Conservation (phyloP, 2,888 invertebrate genomes). For the Bombyx huttoni region DNA sequence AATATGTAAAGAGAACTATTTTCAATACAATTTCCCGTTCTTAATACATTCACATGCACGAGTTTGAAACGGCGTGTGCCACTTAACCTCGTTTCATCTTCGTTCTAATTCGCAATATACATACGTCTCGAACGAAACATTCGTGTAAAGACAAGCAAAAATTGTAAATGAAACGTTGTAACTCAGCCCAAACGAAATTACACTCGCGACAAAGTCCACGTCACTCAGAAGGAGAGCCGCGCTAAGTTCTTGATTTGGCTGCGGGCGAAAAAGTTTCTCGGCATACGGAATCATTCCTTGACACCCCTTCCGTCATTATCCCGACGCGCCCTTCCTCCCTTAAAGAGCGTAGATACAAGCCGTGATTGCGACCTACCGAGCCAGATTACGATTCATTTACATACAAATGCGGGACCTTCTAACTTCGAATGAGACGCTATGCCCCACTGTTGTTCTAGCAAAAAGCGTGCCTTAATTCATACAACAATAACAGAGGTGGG, state of each 20-base stretch:
- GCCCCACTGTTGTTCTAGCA: constrained; percentile 55
- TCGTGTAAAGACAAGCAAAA: not conserved
- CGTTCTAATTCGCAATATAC: not conserved
- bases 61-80: not conserved
- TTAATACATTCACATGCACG: not conserved
- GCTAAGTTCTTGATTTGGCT: constrained; percentile 4
- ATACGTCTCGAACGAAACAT: not conserved
- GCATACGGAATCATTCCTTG: constrained; percentile 12
- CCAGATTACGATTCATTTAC: constrained; percentile 63
- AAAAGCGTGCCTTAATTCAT: constrained; percentile 58
- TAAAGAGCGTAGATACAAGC: constrained; percentile 28
- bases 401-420: constrained; percentile 57
- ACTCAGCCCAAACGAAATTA: not conserved
- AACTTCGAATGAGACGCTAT: constrained; percentile 54
- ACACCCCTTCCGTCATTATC: constrained; percentile 22
- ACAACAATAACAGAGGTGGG: constrained; percentile 46
- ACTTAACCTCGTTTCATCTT: not conserved
- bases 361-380: constrained; percentile 45
- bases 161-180: not conserved
- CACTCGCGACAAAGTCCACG: not conserved
- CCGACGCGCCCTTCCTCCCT: constrained; percentile 12
- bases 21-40: too few relatives aligned
- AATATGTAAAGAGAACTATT: too few relatives aligned
- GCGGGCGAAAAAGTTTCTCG: constrained; percentile 10
- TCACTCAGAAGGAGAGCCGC: not conserved